Conservation (phyloP, 2,888 invertebrate genomes). For the Synanthedon andrenaeformis region DNA sequence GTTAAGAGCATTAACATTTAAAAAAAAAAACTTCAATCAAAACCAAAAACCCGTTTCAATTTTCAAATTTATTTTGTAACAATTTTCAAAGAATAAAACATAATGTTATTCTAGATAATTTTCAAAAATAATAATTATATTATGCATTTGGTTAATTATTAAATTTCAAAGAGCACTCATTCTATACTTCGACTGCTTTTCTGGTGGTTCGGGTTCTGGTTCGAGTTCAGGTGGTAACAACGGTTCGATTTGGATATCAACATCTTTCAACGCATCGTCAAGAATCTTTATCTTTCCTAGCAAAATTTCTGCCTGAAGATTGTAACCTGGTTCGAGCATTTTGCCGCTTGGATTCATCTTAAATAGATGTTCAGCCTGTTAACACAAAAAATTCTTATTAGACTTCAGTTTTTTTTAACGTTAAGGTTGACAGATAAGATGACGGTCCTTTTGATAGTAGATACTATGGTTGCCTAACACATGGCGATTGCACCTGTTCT, state of each 20-base stretch:
- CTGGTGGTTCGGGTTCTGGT: constrained; percentile 7
- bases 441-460: neutral
- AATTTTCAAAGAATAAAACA: too few species aligned
- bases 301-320: constrained; percentile 64
- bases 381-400: constrained; percentile 5
- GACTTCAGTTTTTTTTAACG: neutral
- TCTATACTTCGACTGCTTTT: neutral
- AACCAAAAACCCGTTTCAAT: too few species aligned
- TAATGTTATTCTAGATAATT: too few species aligned
- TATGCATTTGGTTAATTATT: too few species aligned
- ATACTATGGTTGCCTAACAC: too few species aligned
- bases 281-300: constrained; percentile 60
- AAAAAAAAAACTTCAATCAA: too few species aligned
- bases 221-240: constrained; percentile 33
- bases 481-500: too few species aligned
- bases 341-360: constrained; percentile 76
- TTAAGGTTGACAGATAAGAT: neutral
- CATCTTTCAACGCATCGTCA: constrained; percentile 43
- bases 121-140: too few species aligned
- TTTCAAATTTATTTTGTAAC: too few species aligned
- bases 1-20: too few species aligned
- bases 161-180: neutral
- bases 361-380: constrained; percentile 76
- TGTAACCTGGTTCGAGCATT: constrained; percentile 77
- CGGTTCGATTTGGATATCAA: constrained; percentile 53